These are phyloP conservation scores for Bibio marci DNA, from an alignment of 2,888 invertebrate genomes.

Conservation along the genomic window DNA sequence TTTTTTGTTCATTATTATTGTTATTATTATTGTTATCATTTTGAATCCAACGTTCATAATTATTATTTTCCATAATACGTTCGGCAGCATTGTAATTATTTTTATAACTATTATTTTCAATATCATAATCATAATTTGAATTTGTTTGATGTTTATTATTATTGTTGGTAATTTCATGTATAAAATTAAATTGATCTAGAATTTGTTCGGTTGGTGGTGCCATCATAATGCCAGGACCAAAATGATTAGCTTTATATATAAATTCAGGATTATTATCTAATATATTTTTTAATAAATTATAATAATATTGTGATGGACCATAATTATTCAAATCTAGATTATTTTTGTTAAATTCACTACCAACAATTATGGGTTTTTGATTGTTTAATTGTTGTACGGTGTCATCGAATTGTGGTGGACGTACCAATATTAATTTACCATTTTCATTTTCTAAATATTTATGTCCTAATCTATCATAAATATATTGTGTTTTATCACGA, in stretches of 20 bases:
- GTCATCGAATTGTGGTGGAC: background rate
- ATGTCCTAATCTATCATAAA: slow-evolving; percentile 17
- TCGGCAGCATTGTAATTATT: too few relatives aligned
- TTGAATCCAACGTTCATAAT: too few relatives aligned
- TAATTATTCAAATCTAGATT: too few relatives aligned
- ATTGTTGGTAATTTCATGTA: too few relatives aligned
- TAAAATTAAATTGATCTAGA: background rate
- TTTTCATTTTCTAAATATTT: slow-evolving; percentile 18
- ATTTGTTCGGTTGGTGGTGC: background rate
- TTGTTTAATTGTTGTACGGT: too few relatives aligned
- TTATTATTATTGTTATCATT: too few relatives aligned
- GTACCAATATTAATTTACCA: slow-evolving; percentile 11
- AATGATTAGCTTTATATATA: background rate
- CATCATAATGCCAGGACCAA: background rate
- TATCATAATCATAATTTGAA: too few relatives aligned
- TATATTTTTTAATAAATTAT: slow-evolving; percentile 1
- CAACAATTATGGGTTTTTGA: background rate
- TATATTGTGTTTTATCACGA: slow-evolving; percentile 5
- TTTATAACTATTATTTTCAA: too few relatives aligned
- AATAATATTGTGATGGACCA: background rate
- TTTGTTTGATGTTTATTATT: too few relatives aligned
- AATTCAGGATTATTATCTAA: background rate
- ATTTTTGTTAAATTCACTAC: background rate
- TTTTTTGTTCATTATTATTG: background rate
- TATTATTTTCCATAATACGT: too few relatives aligned